These are phyloP conservation scores for Halictus quadricinctus DNA, from an alignment of 2,888 invertebrate species.

Conservation along the genomic window DNA sequence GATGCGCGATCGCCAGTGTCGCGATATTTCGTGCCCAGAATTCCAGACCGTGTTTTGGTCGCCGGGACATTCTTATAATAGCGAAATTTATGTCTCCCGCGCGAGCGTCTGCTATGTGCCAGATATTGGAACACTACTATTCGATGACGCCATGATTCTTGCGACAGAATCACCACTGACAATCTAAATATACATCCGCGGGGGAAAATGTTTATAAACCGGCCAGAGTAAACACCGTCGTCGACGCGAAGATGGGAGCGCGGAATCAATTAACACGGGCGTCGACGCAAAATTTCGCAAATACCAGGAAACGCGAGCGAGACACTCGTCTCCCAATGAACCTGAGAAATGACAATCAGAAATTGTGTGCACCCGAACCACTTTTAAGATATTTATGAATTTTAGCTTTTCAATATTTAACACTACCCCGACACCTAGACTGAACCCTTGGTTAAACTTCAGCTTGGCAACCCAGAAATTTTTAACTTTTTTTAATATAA, in stretches of 20 bases:
- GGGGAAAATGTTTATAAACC: constrained; percentile 58
- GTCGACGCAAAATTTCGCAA: background rate
- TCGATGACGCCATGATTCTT: constrained; percentile 25
- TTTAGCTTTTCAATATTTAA: no score
- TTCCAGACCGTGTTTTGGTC: constrained; percentile 18
- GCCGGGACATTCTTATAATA: constrained; percentile 44
- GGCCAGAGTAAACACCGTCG: constrained; percentile 28
- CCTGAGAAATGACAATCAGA: background rate
- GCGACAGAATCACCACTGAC: constrained; percentile 30
- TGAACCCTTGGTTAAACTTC: no score
- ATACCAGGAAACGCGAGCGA: background rate
- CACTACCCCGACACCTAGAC: no score
- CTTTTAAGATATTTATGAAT: no score
- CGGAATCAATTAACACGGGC: constrained; percentile 35
- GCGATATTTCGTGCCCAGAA: background rate
- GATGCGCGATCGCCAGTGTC: background rate
- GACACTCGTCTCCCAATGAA: background rate
- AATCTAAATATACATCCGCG: constrained; percentile 54
- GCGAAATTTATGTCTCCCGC: constrained; percentile 13
- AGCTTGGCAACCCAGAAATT: no score
- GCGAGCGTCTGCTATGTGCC: constrained; percentile 14
- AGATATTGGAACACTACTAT: constrained; percentile 17
- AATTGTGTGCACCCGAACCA: background rate
- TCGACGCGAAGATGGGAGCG: constrained; percentile 12
- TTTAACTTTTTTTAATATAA: no score